Conservation (phyloP, 2,113 vertebrate genomes). For the Oncorhynchus clarkii region DNA sequence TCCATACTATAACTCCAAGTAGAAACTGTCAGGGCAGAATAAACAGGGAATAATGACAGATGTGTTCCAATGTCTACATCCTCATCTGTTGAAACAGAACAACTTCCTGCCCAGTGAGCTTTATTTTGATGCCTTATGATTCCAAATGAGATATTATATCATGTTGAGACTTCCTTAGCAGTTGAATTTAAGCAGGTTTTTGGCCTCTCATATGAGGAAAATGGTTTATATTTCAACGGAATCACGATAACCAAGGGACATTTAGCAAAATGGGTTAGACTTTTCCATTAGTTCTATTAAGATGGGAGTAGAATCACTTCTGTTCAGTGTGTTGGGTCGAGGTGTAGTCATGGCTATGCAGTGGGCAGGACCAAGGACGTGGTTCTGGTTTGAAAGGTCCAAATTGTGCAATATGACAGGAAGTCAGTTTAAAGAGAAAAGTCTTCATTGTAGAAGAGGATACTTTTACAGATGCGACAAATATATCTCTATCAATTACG, state of each 20-base stretch:
- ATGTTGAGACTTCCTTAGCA: background rate
- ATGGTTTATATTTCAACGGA: background rate
- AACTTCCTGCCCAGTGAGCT: background rate
- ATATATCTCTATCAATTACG: background rate
- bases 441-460: background rate
- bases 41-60: background rate
- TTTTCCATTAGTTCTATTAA: background rate
- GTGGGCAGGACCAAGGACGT: background rate
- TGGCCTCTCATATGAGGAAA: background rate
- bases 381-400: conserved; percentile 7
- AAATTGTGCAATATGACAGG: conserved; percentile 28
- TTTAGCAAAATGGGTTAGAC: too few relatives aligned
- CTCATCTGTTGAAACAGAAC: background rate
- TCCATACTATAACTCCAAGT: background rate
- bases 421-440: background rate
- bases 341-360: background rate
- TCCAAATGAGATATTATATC: background rate
- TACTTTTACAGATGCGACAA: background rate
- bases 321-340: background rate
- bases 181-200: background rate
- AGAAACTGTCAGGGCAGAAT: background rate
- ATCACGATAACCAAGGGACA: background rate
- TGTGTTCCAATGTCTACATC: background rate
- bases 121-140: conserved; percentile 56
- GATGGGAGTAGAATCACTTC: background rate